These are phyloP conservation scores for Gobio occitaniae DNA, from an alignment of 2,797 vertebrate species.

Conservation along the genomic window DNA sequence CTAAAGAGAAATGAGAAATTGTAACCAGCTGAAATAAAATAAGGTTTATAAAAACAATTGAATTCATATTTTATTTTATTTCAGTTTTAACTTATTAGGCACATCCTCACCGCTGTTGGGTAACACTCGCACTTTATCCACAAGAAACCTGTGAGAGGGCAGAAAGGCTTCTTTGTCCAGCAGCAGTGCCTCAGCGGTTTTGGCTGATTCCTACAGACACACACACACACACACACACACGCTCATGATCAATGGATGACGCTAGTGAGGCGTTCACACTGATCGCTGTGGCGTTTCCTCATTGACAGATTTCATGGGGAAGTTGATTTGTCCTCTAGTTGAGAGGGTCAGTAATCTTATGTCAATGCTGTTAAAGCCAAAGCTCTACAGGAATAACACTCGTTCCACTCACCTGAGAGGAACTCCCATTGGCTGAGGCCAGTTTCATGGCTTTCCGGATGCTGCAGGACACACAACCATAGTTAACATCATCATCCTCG, in stretches of 20 bases:
- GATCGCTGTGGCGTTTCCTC: constrained; percentile 63
- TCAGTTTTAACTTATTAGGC: neutral
- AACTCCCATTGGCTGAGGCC: constrained; percentile 86
- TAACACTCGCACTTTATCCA: constrained; percentile 84
- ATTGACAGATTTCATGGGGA: constrained; percentile 57
- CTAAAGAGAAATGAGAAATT: neutral
- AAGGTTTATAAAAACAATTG: neutral
- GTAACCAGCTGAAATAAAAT: neutral
- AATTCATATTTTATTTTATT: neutral
- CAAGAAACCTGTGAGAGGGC: constrained; percentile 87
- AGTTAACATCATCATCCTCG: constrained; percentile 4
- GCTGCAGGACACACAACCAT: constrained; percentile 69
- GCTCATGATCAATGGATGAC: constrained; percentile 67
- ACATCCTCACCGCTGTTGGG: constrained; percentile 82
- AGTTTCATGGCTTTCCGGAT: constrained; percentile 97
- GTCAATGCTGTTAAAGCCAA: constrained; percentile 25
- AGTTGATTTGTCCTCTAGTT: constrained; percentile 30
- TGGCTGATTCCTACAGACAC: constrained; percentile 82
- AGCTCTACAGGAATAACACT: constrained; percentile 1
- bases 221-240: constrained; percentile 50
- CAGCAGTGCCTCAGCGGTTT: constrained; percentile 84
- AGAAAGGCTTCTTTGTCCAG: constrained; percentile 90
- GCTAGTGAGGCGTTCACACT: constrained; percentile 64
- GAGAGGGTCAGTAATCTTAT: constrained; percentile 29
- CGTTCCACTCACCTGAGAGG: constrained; percentile 85